Evolutionary conservation across 2,797 vertebrate genomes (phyloP).

Genomic region (Gymnoscopelus microlampas): DNA sequence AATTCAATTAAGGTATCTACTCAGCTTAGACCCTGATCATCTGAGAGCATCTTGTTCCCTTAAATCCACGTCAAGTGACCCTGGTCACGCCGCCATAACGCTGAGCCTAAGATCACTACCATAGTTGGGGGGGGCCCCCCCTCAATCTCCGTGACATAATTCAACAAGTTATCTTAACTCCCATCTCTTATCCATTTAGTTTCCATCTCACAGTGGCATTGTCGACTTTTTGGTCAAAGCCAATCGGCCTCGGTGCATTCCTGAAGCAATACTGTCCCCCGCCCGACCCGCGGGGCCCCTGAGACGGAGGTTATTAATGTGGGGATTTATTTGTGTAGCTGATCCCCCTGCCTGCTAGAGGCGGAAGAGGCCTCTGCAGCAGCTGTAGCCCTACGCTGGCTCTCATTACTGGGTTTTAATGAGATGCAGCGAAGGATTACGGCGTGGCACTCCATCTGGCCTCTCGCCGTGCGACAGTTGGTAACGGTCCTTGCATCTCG

Average conservation of each 20-base stretch:
- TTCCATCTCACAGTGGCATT: constrained; percentile 27
- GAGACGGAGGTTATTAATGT: constrained; percentile 63
- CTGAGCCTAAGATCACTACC: too few relatives aligned
- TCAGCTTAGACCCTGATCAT: too few relatives aligned
- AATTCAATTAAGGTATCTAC: constrained; percentile 58
- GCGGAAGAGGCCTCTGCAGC: constrained; percentile 42
- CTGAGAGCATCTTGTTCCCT: too few relatives aligned
- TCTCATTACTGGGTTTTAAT: constrained; percentile 78
- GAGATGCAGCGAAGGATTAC: constrained; percentile 70
- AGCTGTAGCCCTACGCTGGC: constrained; percentile 68
- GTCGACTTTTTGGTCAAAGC: constrained; percentile 28
- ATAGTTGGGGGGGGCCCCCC: too few relatives aligned
- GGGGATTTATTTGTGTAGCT: constrained; percentile 70
- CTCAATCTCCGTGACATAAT: too few relatives aligned
- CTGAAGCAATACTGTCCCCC: constrained; percentile 19
- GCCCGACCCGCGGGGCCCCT: constrained; percentile 13
- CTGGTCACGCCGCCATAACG: too few relatives aligned
- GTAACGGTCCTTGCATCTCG: constrained; percentile 39
- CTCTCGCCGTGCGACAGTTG: constrained; percentile 33
- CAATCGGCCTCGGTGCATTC: constrained; percentile 35
- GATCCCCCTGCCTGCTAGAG: constrained; percentile 48
- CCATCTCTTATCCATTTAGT: neutral
- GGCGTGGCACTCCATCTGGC: constrained; percentile 64
- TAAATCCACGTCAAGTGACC: too few relatives aligned
- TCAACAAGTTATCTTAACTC: too few relatives aligned